A percentile compares a stretch with the other conserved stretches of the same genome.
Conservation (phyloP, 2,888 invertebrate species). For the Heliconius hortense region DNA sequence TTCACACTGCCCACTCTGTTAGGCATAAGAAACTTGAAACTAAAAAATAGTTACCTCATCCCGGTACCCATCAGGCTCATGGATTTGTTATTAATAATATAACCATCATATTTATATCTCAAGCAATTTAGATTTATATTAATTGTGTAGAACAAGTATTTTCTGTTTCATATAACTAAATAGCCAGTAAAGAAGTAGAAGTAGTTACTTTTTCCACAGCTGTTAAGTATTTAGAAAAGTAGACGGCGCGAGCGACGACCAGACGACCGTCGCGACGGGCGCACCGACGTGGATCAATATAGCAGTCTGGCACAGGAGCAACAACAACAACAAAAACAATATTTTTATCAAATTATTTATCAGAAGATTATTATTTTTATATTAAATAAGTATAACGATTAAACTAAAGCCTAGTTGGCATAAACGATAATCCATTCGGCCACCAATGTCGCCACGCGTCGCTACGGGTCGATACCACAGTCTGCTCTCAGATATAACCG, state of each 20-base stretch:
- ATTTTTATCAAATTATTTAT: neutral
- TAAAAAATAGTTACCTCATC: too few relatives aligned
- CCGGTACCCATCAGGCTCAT: too few relatives aligned
- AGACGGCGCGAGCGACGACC: constrained; percentile 25
- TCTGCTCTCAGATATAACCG: constrained; percentile 50
- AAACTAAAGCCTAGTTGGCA: neutral
- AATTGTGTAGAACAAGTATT: neutral
- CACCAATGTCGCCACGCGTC: constrained; percentile 37
- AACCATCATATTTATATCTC: too few relatives aligned
- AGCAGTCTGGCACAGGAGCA: constrained; percentile 2
- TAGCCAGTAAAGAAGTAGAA: neutral
- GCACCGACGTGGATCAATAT: constrained; percentile 18
- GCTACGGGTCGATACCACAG: constrained; percentile 48
- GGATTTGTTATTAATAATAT: too few relatives aligned
- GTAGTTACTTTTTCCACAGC: neutral
- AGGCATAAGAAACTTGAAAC: too few relatives aligned
- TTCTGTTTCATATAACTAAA: neutral
- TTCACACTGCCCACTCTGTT: too few relatives aligned
- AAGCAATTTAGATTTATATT: neutral
- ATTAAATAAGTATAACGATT: neutral
- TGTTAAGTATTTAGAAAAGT: constrained; percentile 2
- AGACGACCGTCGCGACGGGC: constrained; percentile 21
- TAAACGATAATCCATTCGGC: constrained; percentile 6
- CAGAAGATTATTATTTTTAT: neutral
- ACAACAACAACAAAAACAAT: neutral